phyloP scores from a whole-genome alignment of 2,888 invertebrate species.

The Drosophila meridionalis region DNA sequence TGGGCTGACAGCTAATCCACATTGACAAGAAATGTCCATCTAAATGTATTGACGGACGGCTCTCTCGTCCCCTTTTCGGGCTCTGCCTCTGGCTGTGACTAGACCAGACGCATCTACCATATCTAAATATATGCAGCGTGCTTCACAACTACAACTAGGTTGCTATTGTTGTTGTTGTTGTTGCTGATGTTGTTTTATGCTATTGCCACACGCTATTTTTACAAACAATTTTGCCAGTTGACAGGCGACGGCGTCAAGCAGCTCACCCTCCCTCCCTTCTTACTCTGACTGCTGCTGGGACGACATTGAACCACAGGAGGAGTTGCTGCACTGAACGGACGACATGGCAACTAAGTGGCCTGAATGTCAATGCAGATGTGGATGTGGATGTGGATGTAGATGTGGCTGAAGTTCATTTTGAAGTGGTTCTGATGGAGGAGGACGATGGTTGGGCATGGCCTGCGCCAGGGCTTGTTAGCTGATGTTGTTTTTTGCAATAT shows the following conservation, averaged over 20 bases:
- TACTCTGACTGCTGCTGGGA: conserved; percentile 2
- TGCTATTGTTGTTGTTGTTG: conserved; percentile 29
- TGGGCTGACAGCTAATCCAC: conserved; percentile 33
- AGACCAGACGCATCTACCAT: conserved; percentile 58
- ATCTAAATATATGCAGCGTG: conserved; percentile 76
- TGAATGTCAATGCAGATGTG: conserved; percentile 55
- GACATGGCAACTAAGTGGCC: conserved; percentile 75
- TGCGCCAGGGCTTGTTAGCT: conserved; percentile 50
- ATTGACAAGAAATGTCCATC: conserved; percentile 48
- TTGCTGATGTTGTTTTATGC: conserved; percentile 56
- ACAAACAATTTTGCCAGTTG: conserved; percentile 77
- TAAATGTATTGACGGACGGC: conserved; percentile 5
- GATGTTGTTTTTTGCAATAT: conserved; percentile 33
- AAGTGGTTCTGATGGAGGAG: conserved; percentile 38
- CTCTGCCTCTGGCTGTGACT: conserved; percentile 46
- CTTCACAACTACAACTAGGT: conserved; percentile 52
- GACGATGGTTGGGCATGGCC: conserved; percentile 11
- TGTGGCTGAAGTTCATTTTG: conserved; percentile 39
- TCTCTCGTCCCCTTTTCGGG: conserved; percentile 29
- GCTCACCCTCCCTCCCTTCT: conserved; percentile 14
- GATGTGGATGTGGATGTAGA: conserved; percentile 22
- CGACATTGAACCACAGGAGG: conserved; percentile 67
- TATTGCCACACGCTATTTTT: conserved; percentile 76
- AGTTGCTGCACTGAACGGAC: conserved; percentile 40
- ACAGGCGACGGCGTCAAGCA: conserved; percentile 68